Conservation (phyloP, 2,797 vertebrate genomes). For the Carcharodon carcharias region DNA sequence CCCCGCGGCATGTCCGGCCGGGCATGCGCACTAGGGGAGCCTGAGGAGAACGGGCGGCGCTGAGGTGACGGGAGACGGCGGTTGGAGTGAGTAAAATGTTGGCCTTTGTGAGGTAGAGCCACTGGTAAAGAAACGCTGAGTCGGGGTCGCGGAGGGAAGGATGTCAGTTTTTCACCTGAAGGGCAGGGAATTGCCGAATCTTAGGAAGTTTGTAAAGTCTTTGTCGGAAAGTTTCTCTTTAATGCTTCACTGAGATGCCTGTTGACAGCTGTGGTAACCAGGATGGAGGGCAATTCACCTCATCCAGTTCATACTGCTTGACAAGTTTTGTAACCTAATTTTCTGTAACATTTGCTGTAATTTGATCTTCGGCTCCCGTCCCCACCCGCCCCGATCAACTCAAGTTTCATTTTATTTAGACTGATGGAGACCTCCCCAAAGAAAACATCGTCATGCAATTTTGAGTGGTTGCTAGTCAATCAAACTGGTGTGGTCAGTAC, state of each 20-base stretch:
- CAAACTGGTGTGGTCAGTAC: not conserved
- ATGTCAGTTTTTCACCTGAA: not conserved
- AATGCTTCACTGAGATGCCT: not conserved
- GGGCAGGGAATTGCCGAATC: not conserved
- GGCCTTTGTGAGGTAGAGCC: not conserved
- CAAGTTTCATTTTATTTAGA: not conserved
- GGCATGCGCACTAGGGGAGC: not conserved
- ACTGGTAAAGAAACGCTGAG: too few species aligned
- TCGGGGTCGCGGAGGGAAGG: not conserved
- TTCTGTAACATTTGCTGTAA: not conserved
- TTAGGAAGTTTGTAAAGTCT: not conserved
- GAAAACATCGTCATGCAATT: not conserved
- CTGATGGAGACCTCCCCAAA: not conserved
- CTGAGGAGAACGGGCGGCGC: not conserved
- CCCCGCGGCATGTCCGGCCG: constrained; percentile 29
- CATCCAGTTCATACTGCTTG: not conserved
- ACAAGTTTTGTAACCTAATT: not conserved
- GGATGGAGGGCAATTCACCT: not conserved
- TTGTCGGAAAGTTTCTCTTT: not conserved
- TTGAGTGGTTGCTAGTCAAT: not conserved
- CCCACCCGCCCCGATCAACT: not conserved
- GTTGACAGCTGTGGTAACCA: not conserved
- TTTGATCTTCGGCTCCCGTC: not conserved
- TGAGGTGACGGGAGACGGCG: not conserved
- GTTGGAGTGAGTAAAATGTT: not conserved